Evolutionary conservation across 2,888 invertebrate species (phyloP), one percentile per base, ranked within the genome.

Genomic region (Koerneria pararmatus): DNA sequence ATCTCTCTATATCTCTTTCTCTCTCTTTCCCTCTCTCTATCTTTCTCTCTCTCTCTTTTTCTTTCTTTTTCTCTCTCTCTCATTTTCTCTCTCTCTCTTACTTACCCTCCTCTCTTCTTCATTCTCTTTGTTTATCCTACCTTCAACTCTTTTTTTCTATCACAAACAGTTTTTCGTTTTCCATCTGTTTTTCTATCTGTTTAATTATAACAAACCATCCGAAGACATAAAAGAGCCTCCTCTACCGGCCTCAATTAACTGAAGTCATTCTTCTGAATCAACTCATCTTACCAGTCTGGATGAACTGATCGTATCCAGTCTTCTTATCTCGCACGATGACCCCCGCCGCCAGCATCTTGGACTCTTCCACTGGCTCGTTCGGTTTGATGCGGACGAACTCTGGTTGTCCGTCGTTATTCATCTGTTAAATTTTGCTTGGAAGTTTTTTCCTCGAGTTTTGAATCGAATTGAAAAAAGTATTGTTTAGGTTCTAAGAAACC

Each of bases 101-200:
- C n/a, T n/a, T n/a, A n/a, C n/a, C n/a, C n/a, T n/a, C n/a, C n/a
- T n/a, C n/a, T n/a, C n/a, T n/a, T n/a, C 29, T 34, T 15, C 56
- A 41, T 31, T 34, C 31, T 53, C 27, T 11, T 24, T 24, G 19
- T 24, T 65, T 41, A 3, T 48, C 19, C 54, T 63, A 54, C 66
- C 62, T 29, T 35, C 35, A 54, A 62, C 65, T 66, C 66, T 66
- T 66, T 54, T 60, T 69, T 59, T 62, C 6, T 63, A n/a, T 54
- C 6, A 11, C 54, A 8, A 24, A 22, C 32, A 37, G 8, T 34
- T 19, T 37, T 8, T 34, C 41, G 11, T 19, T 41, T 19, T 19
- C 41, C 41, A 8, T 41, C 41, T 41, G 11, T 19, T 19, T 41
- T 19, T 41, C 41, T 19, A 8, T 41, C 41, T 41, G 11, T 8